Percentiles rank a stretch among this genome's conserved stretches.
Evolutionary conservation across 2,888 invertebrate species (phyloP).

Genomic region (Heterodera filipjevi): DNA sequence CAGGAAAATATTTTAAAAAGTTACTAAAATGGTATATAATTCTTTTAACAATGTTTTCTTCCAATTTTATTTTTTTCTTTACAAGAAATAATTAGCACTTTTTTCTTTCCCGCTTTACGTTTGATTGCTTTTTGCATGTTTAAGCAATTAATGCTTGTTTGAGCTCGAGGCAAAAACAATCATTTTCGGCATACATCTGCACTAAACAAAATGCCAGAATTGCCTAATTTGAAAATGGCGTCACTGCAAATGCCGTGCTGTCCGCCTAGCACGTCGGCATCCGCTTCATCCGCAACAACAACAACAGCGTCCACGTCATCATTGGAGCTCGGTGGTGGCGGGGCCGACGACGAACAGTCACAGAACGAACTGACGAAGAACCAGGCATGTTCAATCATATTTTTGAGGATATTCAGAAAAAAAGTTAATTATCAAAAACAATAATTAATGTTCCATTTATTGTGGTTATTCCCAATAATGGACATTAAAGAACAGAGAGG

Average conservation of each 20-base stretch:
- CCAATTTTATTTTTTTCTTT: too few species aligned
- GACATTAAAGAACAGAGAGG: too few species aligned
- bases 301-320: not conserved
- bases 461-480: too few species aligned
- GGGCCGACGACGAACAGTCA: not conserved
- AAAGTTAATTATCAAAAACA: too few species aligned
- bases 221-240: not conserved
- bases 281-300: not conserved
- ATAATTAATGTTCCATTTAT: too few species aligned
- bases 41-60: too few species aligned
- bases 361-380: not conserved
- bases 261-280: conserved; percentile 6
- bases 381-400: not conserved
- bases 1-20: too few species aligned
- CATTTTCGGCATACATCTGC: too few species aligned
- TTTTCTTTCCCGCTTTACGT: not conserved
- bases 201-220: conserved; percentile 6
- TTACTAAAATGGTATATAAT: too few species aligned
- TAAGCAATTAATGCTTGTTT: not conserved
- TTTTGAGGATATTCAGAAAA: too few species aligned
- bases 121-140: not conserved
- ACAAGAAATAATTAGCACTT: too few species aligned
- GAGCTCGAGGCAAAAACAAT: not conserved
- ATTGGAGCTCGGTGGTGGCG: not conserved
- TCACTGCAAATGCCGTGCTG: conserved; percentile 7